A percentile compares a stretch with the other conserved stretches of the same genome.
Evolutionary conservation across 2,888 invertebrate genomes (phyloP).

Genomic region (Serrognathus titanus): DNA sequence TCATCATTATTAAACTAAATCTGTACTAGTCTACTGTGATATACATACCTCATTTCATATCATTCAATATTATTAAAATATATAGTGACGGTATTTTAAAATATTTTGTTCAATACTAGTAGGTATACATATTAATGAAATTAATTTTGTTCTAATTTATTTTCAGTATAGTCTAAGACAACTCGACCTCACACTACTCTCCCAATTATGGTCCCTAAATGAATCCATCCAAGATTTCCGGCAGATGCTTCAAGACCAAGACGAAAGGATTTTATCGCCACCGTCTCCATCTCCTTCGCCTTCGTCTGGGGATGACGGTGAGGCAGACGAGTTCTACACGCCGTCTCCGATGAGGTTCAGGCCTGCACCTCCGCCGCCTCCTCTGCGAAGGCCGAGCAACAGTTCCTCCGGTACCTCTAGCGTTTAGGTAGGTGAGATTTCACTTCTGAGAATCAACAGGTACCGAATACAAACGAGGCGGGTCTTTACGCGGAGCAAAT

Average conservation of each 20-base stretch:
- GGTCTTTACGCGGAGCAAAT: no score
- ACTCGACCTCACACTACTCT: constrained; percentile 82
- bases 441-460: no score
- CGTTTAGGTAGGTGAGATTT: constrained; percentile 30
- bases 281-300: constrained; percentile 56
- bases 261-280: constrained; percentile 48
- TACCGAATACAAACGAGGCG: no score
- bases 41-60: no score
- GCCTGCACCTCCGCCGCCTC: constrained; percentile 51
- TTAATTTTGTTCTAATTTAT: constrained; percentile 6
- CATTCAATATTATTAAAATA: no score
- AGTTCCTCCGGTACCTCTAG: constrained; percentile 38
- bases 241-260: constrained; percentile 59
- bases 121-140: no score
- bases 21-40: background rate
- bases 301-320: constrained; percentile 50
- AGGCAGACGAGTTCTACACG: constrained; percentile 41
- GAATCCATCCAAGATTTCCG: constrained; percentile 89
- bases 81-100: no score
- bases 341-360: constrained; percentile 42
- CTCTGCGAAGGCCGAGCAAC: constrained; percentile 42
- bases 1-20: no score
- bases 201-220: constrained; percentile 88
- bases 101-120: no score
- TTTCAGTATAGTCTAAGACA: constrained; percentile 82